A percentile compares a stretch with the other conserved stretches of the same genome.
Evolutionary conservation across 1,140 invertebrate species (phyloP).

Genomic region (Danaus melanippus): DNA sequence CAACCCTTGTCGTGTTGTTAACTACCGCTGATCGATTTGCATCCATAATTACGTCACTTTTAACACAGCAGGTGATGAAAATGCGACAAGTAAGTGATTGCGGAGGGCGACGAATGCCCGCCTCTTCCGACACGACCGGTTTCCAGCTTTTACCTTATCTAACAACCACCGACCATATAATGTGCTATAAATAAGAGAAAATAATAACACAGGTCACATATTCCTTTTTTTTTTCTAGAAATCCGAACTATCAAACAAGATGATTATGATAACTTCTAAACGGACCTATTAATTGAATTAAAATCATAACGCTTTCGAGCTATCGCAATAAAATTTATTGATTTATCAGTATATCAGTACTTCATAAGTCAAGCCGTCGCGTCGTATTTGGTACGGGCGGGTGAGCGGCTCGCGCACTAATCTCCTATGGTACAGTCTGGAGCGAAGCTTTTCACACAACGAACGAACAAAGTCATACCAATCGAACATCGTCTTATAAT

Average conservation of each 20-base stretch:
- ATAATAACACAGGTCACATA: too few species aligned
- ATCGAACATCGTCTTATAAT: conserved; percentile 52
- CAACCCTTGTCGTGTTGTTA: conserved; percentile 56
- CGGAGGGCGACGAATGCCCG: conserved; percentile 39
- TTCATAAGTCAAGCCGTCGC: conserved; percentile 59
- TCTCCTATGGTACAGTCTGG: conserved; percentile 54
- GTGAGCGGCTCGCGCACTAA: conserved; percentile 46
- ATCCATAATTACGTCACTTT: conserved; percentile 69
- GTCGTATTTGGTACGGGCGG: conserved; percentile 43
- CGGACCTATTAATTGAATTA: conserved; percentile 30
- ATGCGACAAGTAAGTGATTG: conserved; percentile 63
- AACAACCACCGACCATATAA: conserved; percentile 7
- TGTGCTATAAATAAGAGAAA: background rate
- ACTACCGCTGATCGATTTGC: conserved; percentile 66
- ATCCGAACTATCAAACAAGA: conserved; percentile 12
- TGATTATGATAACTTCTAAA: conserved; percentile 9
- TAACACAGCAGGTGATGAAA: conserved; percentile 64
- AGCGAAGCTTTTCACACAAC: conserved; percentile 29
- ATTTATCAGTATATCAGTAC: conserved; percentile 63
- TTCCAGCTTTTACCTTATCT: conserved; percentile 41
- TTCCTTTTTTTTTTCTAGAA: background rate
- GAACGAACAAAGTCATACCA: conserved; percentile 32
- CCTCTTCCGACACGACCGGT: conserved; percentile 54
- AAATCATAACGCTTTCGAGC: conserved; percentile 33
- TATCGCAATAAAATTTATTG: conserved; percentile 60